phyloP scores from a whole-genome alignment of 1,140 invertebrate species.

The Anthonomus grandis region DNA sequence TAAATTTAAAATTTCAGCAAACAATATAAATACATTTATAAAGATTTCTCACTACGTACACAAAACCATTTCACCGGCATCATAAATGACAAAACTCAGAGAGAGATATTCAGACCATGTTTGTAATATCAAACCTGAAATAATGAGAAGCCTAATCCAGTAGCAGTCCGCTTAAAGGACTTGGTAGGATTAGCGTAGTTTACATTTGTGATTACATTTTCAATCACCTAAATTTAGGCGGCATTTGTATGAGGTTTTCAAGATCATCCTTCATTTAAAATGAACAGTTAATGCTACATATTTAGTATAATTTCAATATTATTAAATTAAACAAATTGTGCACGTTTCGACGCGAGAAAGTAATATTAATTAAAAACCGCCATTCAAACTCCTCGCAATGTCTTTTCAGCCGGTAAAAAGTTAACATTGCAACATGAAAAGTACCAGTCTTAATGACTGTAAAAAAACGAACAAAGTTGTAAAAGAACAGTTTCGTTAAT shows the following conservation, averaged over 20 bases:
- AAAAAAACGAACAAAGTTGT: no score
- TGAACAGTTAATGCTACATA: not conserved
- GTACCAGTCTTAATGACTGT: no score
- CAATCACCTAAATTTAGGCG: not conserved
- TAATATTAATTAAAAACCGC: not conserved
- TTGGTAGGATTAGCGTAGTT: not conserved
- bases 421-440: not conserved
- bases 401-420: not conserved
- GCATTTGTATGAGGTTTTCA: not conserved
- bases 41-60: no score
- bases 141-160: not conserved
- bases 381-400: not conserved
- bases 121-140: not conserved
- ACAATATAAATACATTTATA: no score
- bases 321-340: not conserved
- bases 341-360: not conserved
- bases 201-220: not conserved
- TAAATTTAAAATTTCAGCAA: no score
- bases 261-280: not conserved
- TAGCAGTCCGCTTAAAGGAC: not conserved
- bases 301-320: not conserved
- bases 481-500: no score
- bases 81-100: no score
- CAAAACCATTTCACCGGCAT: no score
- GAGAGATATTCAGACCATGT: no score